These are phyloP conservation scores for Amphiprion clarkii DNA, from an alignment of 2,797 vertebrate genomes.

Conservation along the genomic window DNA sequence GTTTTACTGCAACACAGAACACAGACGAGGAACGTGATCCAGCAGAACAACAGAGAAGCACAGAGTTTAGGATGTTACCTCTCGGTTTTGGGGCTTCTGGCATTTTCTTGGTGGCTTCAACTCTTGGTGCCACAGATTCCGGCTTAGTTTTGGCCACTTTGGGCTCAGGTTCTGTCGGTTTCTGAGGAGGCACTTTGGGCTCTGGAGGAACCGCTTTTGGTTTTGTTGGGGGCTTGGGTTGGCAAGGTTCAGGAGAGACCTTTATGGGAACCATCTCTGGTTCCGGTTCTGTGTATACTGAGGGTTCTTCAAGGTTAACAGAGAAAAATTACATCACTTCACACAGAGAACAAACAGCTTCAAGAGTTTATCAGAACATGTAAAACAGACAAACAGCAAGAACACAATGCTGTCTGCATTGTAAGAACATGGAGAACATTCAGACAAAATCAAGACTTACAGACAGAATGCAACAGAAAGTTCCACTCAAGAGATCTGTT, in stretches of 20 bases:
- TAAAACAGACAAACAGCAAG: slow-evolving; percentile 21
- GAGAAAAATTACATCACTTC: slow-evolving; percentile 72
- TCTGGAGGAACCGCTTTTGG: slow-evolving; percentile 55
- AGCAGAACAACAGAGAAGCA: slow-evolving; percentile 10
- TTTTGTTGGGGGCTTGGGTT: slow-evolving; percentile 62
- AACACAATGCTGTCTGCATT: slow-evolving; percentile 65
- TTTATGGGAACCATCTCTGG: slow-evolving; percentile 31
- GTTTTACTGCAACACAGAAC: slow-evolving; percentile 29
- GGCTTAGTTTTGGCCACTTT: slow-evolving; percentile 40
- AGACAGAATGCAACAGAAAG: too few relatives aligned
- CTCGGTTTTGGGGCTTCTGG: slow-evolving; percentile 73
- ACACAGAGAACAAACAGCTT: slow-evolving; percentile 28
- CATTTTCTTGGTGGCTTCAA: slow-evolving; percentile 58
- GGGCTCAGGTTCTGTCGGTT: slow-evolving; percentile 9
- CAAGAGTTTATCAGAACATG: slow-evolving; percentile 44
- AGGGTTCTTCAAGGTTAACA: slow-evolving; percentile 80
- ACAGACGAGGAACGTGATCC: slow-evolving; percentile 3
- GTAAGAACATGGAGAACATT: slow-evolving; percentile 43
- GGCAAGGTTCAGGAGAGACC: slow-evolving; percentile 39
- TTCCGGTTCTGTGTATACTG: slow-evolving; percentile 54
- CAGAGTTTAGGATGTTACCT: slow-evolving; percentile 82
- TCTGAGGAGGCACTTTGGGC: slow-evolving; percentile 41
- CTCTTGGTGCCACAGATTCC: slow-evolving; percentile 34
- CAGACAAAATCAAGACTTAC: too few relatives aligned
- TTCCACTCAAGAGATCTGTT: too few relatives aligned